These are phyloP conservation scores for Caenorhabditis sp. DNA, from an alignment of 2,888 invertebrate species.

Conservation along the genomic window DNA sequence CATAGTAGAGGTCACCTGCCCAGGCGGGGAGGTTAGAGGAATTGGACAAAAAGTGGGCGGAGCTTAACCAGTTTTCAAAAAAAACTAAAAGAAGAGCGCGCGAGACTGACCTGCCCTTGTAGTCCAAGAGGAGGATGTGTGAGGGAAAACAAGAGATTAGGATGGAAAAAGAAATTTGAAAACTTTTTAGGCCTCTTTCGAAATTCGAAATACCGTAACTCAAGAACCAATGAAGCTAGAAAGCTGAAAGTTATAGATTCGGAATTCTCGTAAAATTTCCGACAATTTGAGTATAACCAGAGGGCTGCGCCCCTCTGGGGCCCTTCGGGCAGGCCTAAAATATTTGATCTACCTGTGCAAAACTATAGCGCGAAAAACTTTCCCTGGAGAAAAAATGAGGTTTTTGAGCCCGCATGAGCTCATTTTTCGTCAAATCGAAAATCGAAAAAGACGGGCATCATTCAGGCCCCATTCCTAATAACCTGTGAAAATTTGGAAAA, in stretches of 20 bases:
- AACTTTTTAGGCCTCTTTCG: not conserved
- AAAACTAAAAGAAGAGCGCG: not conserved
- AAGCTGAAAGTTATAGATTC: not conserved
- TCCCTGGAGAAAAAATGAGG: too few species aligned
- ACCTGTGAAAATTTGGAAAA: too few species aligned
- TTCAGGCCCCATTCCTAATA: too few species aligned
- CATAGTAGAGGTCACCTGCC: constrained; percentile 52
- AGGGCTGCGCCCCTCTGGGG: too few species aligned
- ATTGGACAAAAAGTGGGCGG: constrained; percentile 2
- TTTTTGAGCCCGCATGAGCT: too few species aligned
- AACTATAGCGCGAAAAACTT: too few species aligned
- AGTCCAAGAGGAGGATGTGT: not conserved
- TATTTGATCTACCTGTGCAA: too few species aligned
- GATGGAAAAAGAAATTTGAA: too few species aligned
- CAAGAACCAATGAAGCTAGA: not conserved
- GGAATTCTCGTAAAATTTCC: not conserved
- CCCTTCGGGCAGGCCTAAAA: too few species aligned
- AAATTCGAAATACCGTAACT: not conserved
- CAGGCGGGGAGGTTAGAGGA: not conserved
- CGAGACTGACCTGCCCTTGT: not conserved
- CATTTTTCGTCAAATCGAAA: too few species aligned
- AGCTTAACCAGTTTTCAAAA: constrained; percentile 14
- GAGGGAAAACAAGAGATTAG: not conserved
- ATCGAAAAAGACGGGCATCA: too few species aligned
- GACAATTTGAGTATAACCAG: constrained; percentile 7